These are phyloP conservation scores for Phrynocephalus versicolor DNA, from an alignment of 2,113 vertebrate species.

Conservation along the genomic window DNA sequence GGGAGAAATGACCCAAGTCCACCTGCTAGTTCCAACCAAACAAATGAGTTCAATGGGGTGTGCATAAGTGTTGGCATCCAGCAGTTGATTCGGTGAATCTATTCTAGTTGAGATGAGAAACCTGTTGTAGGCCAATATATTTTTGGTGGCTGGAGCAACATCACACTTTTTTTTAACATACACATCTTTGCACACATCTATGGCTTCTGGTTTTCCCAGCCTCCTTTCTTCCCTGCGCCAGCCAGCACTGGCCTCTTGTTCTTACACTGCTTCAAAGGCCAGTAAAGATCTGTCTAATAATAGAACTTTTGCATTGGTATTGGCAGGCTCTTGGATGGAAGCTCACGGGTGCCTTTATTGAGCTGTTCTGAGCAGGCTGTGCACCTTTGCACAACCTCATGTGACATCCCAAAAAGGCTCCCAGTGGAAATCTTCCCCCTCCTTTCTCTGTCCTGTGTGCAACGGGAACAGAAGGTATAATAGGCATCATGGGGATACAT, in stretches of 20 bases:
- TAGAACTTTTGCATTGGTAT: conserved; percentile 35
- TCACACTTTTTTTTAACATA: not conserved
- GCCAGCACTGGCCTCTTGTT: not conserved
- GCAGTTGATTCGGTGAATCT: not conserved
- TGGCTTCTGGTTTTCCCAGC: not conserved
- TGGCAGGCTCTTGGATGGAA: conserved; percentile 58
- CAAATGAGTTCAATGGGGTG: too few species aligned
- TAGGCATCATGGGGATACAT: conserved; percentile 61
- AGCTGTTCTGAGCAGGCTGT: conserved; percentile 53
- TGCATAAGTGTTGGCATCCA: too few species aligned
- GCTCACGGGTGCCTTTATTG: conserved; percentile 49
- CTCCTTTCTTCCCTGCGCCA: not conserved
- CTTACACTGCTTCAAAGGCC: conserved; percentile 30
- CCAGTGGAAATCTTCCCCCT: conserved; percentile 28
- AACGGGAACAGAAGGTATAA: conserved; percentile 65
- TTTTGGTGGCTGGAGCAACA: not conserved
- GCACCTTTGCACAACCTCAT: conserved; percentile 47
- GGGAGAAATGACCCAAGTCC: too few species aligned
- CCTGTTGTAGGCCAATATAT: not conserved
- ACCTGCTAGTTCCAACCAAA: too few species aligned
- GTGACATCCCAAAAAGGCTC: conserved; percentile 56
- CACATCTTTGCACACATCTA: too few species aligned
- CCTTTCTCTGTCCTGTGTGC: conserved; percentile 24
- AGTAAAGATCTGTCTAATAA: conserved; percentile 56
- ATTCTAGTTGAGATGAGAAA: too few species aligned